Evolutionary conservation across 1,140 invertebrate species (phyloP), one percentile per base, ranked within the genome.

Genomic region (Tetramorium simillimum): DNA sequence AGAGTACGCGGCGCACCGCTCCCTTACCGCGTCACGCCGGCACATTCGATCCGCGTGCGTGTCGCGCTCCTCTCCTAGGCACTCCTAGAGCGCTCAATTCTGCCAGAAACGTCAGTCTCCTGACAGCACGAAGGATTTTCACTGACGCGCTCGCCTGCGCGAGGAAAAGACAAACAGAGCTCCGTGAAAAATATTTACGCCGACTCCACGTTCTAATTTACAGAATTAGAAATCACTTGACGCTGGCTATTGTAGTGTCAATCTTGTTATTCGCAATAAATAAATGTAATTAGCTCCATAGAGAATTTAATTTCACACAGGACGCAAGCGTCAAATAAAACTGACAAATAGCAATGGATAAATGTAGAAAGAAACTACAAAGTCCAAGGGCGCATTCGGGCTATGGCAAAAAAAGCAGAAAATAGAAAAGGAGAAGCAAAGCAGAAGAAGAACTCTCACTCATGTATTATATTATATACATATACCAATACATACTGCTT

Each of bases 1-100:
- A 82, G 82, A 90, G 63, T 90, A 91, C 82, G 65, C 88, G 33
- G 33, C 33, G 73, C 62, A 73, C 86, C 77, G 46, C 77, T 81
- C 77, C 77, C 77, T 81, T 37, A 49, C 63, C 43, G 77, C 77
- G 28, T 28, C 46, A 51, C 49, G 46, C 65, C 63, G 77, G 67
- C 28, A 46, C 28, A 72, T 72, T 58, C 67, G 24, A 73, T 72
- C 51, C 51, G 67, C 46, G 80, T 82, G 78, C 46, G 63, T 81
- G 37, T 69, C 40, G 63, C 49, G 65, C 37, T 43, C 21, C 28
- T 28, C 56, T 60, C 53, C 53, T 80, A 81, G 63, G 49, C 63
- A 63, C 46, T 69, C 77, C 62, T 85, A 85, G 81, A 76, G 7
- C 40, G 58, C 40, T 76, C 18, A 18, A 72, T 46, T 62, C 72